Percentiles rank a stretch among this genome's conserved stretches.
Evolutionary conservation across 1,140 invertebrate genomes (phyloP).

Genomic region (Scaptodrosophila lebanonensis): DNA sequence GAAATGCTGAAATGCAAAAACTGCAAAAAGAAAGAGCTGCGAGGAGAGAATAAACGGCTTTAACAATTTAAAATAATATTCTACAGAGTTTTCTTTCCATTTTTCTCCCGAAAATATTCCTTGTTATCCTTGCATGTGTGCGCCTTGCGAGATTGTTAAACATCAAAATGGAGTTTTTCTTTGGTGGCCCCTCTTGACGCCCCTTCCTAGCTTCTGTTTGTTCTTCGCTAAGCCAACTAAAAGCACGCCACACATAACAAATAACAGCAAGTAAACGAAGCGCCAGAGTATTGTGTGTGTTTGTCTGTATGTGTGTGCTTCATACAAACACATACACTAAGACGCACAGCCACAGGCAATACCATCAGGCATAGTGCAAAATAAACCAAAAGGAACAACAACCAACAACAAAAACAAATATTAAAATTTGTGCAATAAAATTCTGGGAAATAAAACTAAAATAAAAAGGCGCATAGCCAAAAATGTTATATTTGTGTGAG

Average conservation of each 20-base stretch:
- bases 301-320: constrained; percentile 6
- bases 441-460: constrained; percentile 62
- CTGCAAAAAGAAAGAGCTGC: not conserved
- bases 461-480: constrained; percentile 29
- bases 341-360: constrained; percentile 12
- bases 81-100: constrained; percentile 20
- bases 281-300: not conserved
- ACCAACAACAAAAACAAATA: constrained; percentile 54
- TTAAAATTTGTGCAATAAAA: constrained; percentile 72
- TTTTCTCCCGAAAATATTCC: constrained; percentile 29
- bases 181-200: not conserved
- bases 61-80: constrained; percentile 55
- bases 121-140: constrained; percentile 44
- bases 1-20: constrained; percentile 4
- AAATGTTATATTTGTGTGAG: constrained; percentile 14
- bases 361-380: constrained; percentile 48
- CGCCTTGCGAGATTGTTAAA: constrained; percentile 60
- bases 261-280: constrained; percentile 21
- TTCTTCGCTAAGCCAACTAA: constrained; percentile 58
- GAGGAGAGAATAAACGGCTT: constrained; percentile 1
- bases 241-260: constrained; percentile 40
- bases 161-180: constrained; percentile 51
- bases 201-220: constrained; percentile 18
- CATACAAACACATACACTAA: constrained; percentile 8
- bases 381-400: constrained; percentile 42